Conservation (phyloP, 2,113 vertebrate genomes). For the Nibea coibor region DNA sequence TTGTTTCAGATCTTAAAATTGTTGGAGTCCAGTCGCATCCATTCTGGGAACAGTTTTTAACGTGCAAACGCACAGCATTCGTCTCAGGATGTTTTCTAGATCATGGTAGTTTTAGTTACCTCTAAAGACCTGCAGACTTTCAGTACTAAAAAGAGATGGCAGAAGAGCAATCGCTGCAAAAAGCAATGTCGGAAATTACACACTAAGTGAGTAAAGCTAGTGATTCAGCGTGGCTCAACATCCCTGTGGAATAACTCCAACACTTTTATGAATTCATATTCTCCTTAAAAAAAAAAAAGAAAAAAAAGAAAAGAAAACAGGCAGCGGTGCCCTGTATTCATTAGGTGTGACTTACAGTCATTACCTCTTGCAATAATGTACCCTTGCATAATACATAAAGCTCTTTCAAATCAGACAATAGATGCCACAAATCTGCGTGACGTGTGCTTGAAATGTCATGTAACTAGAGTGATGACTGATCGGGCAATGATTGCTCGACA, state of each 20-base stretch:
- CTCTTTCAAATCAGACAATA: constrained; percentile 1
- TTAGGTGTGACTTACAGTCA: not conserved
- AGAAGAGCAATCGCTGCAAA: not conserved
- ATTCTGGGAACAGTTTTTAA: not conserved
- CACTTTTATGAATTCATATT: not conserved
- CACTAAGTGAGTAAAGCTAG: not conserved
- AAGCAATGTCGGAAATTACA: not conserved
- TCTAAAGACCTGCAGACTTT: not conserved
- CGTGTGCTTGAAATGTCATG: not conserved
- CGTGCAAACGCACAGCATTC: not conserved
- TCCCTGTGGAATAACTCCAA: constrained; percentile 7
- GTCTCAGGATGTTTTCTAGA: not conserved
- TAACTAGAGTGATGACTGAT: not conserved
- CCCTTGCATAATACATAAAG: constrained; percentile 15
- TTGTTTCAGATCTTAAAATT: not conserved
- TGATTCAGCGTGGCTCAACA: constrained; percentile 20
- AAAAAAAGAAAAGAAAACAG: too few species aligned
- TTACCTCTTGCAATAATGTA: constrained; percentile 5
- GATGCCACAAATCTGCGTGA: not conserved
- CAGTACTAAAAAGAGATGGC: not conserved
- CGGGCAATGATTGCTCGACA: too few species aligned
- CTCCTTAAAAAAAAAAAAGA: not conserved
- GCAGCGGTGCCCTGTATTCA: not conserved
- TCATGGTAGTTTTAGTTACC: not conserved
- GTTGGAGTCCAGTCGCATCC: not conserved